Conservation (phyloP, 1,140 invertebrate genomes). For the Carcinoscorpius rotundicauda region DNA sequence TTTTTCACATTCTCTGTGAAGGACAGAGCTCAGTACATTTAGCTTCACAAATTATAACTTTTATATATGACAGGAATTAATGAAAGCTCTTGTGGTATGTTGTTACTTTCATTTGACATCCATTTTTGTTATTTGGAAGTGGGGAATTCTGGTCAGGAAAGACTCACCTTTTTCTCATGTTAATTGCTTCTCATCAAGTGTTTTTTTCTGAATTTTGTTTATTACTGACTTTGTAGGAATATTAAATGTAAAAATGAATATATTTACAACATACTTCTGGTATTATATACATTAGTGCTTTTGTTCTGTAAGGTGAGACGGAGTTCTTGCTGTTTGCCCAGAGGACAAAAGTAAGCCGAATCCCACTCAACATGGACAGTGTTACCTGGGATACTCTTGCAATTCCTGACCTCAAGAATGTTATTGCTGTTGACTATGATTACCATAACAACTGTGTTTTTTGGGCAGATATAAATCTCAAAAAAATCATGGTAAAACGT, state of each 20-base stretch:
- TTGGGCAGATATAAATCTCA: slow-evolving; percentile 70
- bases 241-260: background rate
- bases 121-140: no score
- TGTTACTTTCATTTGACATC: no score
- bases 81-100: no score
- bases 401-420: slow-evolving; percentile 55
- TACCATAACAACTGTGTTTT: slow-evolving; percentile 71
- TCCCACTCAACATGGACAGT: slow-evolving; percentile 43
- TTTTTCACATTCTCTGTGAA: no score
- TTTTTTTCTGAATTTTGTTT: background rate
- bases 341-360: slow-evolving; percentile 55
- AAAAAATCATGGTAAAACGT: slow-evolving; percentile 50
- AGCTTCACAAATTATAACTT: no score
- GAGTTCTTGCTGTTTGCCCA: slow-evolving; percentile 69
- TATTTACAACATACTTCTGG: slow-evolving; percentile 9
- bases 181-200: no score
- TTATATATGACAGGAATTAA: no score
- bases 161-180: no score
- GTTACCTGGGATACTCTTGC: slow-evolving; percentile 49
- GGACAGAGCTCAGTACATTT: no score
- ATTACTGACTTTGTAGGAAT: background rate
- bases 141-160: no score
- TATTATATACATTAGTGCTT: slow-evolving; percentile 3
- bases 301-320: slow-evolving; percentile 38
- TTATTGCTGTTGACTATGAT: slow-evolving; percentile 80